A percentile compares a stretch with the other conserved stretches of the same genome.
Evolutionary conservation across 2,113 vertebrate species (phyloP).

Genomic region (Laterallus jamaicensis): DNA sequence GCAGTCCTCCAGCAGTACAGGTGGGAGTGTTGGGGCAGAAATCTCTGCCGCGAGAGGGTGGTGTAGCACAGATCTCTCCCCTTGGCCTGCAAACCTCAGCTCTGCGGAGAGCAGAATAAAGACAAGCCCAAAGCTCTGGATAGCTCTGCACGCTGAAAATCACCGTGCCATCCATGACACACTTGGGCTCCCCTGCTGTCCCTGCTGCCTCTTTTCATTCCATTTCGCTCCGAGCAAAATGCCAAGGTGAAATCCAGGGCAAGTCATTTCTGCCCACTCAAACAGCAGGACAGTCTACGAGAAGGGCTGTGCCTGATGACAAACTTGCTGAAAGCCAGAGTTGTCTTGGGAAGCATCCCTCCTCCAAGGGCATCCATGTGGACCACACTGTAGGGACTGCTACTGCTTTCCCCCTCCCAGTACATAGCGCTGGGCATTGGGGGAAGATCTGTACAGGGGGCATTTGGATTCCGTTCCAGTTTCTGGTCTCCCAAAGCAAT

Average conservation of each 20-base stretch:
- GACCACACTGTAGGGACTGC: neutral
- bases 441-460: neutral
- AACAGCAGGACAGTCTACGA: neutral
- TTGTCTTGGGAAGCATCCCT: neutral
- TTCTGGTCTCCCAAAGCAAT: neutral
- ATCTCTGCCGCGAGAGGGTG: neutral
- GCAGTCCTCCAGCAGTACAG: neutral
- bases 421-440: neutral
- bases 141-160: neutral
- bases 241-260: neutral
- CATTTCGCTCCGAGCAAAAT: neutral
- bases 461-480: neutral
- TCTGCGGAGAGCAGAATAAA: neutral
- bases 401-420: neutral
- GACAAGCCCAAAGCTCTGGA: neutral
- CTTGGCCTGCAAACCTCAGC: neutral
- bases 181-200: neutral
- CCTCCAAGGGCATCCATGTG: too few relatives aligned
- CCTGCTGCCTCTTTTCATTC: neutral
- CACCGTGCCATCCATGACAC: neutral
- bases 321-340: neutral
- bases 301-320: neutral
- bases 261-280: neutral
- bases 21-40: neutral
- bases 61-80: neutral